Base-by-base conservation (phyloP, 2,888 invertebrate species). In the Nowickia ferox region DNA sequence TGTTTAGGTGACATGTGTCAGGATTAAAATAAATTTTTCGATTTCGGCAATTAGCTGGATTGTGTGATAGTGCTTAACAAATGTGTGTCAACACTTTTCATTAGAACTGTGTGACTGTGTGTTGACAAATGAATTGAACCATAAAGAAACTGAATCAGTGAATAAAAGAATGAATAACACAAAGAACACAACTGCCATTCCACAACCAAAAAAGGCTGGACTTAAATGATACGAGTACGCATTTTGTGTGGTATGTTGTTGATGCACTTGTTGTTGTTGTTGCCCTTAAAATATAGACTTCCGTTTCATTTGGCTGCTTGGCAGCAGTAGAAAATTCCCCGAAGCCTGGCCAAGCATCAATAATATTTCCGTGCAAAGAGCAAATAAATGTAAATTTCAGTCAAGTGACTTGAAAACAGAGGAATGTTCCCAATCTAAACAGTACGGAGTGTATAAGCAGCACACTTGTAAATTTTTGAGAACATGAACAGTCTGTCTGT, bases 41-140 rank as follows among this genome's bases (percentile, higher is more conserved):
- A 44, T 40, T 63, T 68, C 44, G 66, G 19, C 38, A 81, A 81
- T 81, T 74, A 75, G 51, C 42, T 53, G 15, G 46, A 30, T 63
- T 69, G 13, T 63, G 3, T 40, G 22, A 66, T 13, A 74, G 48
- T 51, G 66, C 59, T 59, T 74, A 66, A 80, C 74, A 74, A 81
- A 81, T 74, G 80, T 81, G 48, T 51, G 42, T n/a, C 71, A 77
- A 72, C 72, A 75, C 30, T 79, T 53, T 19, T 68, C 30, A 30
- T 46, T 66, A 38, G 15, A 76, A 15, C 10, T 15, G n/a, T 44
- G 19, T 38, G 15, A 30, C 15, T 30, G 15, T 59, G 48, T 59
- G 44, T 69, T 82, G 78, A 78, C 75, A 82, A 79, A 82, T 75
- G 65, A 82, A 75, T 51, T 79, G 69, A 82, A 75, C 69, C 85